Evolutionary conservation across 1,140 invertebrate species (phyloP).

Genomic region (Diachasmimorpha longicaudata): DNA sequence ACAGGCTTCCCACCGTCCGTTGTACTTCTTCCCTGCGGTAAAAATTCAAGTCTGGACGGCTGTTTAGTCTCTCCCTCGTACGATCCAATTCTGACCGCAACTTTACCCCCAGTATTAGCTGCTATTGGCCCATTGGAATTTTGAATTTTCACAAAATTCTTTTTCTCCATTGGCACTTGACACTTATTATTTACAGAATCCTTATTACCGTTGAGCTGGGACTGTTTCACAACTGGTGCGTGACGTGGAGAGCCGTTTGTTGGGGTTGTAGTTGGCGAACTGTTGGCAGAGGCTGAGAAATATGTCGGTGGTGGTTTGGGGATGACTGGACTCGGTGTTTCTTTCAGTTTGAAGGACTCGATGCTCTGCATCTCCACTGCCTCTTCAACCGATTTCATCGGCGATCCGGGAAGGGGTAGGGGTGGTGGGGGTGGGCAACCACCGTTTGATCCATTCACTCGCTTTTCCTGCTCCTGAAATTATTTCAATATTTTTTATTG

Average conservation of each 20-base stretch:
- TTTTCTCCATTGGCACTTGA: conserved; percentile 25
- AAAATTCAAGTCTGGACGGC: conserved; percentile 72
- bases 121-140: not conserved
- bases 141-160: not conserved
- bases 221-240: not conserved
- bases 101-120: conserved; percentile 39
- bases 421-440: conserved; percentile 41
- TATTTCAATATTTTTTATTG: no score
- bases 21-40: conserved; percentile 55
- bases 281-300: conserved; percentile 53
- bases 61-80: conserved; percentile 65
- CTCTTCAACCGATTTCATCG: conserved; percentile 56
- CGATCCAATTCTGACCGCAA: conserved; percentile 56
- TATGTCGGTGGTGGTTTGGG: conserved; percentile 74
- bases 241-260: conserved; percentile 38
- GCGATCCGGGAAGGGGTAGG: conserved; percentile 42
- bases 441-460: conserved; percentile 34
- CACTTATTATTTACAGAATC: conserved; percentile 19
- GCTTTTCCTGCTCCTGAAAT: conserved; percentile 48
- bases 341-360: conserved; percentile 74
- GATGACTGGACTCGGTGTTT: conserved; percentile 62
- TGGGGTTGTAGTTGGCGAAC: conserved; percentile 29
- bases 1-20: conserved; percentile 43
- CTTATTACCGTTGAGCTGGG: conserved; percentile 14
- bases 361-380: conserved; percentile 73